These are phyloP conservation scores for Crenichthys baileyi DNA, from an alignment of 2,797 vertebrate species.

Conservation along the genomic window DNA sequence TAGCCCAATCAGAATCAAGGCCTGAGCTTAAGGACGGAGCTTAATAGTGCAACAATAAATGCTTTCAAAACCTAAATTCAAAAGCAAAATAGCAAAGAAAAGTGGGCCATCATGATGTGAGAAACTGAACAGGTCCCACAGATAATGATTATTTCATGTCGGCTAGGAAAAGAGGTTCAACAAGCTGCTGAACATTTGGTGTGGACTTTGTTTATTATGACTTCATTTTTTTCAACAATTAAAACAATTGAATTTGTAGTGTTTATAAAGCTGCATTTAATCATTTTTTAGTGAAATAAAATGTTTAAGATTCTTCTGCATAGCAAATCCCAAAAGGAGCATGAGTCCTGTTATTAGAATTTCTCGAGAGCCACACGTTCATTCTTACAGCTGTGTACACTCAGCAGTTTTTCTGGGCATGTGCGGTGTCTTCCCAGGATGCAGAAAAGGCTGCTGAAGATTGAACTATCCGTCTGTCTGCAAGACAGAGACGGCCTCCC, in stretches of 20 bases:
- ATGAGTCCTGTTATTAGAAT: not conserved
- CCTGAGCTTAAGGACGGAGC: not conserved
- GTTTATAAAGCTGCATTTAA: not conserved
- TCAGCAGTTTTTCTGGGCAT: not conserved
- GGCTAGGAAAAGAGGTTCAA: not conserved
- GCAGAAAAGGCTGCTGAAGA: conserved; percentile 44
- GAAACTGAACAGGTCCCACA: not conserved
- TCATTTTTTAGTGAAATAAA: not conserved
- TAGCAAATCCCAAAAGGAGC: not conserved
- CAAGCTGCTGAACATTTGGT: not conserved
- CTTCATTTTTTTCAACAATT: not conserved
- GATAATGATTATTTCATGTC: not conserved
- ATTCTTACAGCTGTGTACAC: conserved; percentile 6
- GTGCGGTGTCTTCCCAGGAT: not conserved
- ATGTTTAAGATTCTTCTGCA: no score
- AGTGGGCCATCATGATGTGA: not conserved
- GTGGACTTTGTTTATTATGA: not conserved
- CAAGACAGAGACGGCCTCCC: conserved; percentile 55
- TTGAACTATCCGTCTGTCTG: conserved; percentile 68
- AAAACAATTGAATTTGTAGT: not conserved
- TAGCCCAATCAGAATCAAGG: not conserved
- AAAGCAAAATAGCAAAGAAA: not conserved
- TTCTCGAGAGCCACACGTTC: not conserved
- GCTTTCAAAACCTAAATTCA: not conserved
- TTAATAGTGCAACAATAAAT: not conserved